Evolutionary conservation across 2,113 vertebrate genomes (phyloP).

Genomic region (Festucalex cinctus): DNA sequence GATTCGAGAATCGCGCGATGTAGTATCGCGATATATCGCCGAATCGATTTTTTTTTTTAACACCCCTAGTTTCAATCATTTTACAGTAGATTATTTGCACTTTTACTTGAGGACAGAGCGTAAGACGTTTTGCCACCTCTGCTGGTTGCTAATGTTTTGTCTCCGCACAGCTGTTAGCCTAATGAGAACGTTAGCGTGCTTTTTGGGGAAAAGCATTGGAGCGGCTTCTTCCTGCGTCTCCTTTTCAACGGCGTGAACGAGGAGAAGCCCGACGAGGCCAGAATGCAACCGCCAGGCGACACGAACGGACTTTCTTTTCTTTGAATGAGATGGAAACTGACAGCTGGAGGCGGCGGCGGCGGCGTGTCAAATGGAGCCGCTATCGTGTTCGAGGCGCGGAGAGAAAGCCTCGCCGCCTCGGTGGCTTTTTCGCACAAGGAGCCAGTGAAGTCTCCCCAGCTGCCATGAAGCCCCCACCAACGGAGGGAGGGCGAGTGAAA

Average conservation of each 20-base stretch:
- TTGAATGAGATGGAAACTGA: constrained; percentile 43
- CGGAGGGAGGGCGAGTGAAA: constrained; percentile 49
- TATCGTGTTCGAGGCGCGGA: constrained; percentile 55
- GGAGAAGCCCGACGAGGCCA: constrained; percentile 25
- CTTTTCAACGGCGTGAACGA: constrained; percentile 40
- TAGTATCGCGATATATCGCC: too few species aligned
- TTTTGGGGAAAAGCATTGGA: constrained; percentile 47
- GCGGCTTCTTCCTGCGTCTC: constrained; percentile 46
- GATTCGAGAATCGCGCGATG: too few species aligned
- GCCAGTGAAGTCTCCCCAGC: constrained; percentile 62
- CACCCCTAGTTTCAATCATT: too few species aligned
- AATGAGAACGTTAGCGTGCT: constrained; percentile 34
- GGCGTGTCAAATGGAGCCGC: constrained; percentile 40
- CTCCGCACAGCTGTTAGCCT: constrained; percentile 47
- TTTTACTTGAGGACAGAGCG: too few species aligned
- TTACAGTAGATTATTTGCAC: too few species aligned
- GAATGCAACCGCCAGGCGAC: constrained; percentile 3
- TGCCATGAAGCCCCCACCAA: constrained; percentile 29
- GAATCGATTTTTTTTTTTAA: too few species aligned
- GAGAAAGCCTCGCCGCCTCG: background rate
- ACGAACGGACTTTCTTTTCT: constrained; percentile 38
- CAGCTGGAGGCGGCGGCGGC: constrained; percentile 49
- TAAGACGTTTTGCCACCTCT: too few species aligned
- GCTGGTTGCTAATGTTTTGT: constrained; percentile 40
- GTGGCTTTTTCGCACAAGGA: constrained; percentile 36